Base-by-base conservation (phyloP, 2,113 vertebrate genomes). In the Pipra filicauda region DNA sequence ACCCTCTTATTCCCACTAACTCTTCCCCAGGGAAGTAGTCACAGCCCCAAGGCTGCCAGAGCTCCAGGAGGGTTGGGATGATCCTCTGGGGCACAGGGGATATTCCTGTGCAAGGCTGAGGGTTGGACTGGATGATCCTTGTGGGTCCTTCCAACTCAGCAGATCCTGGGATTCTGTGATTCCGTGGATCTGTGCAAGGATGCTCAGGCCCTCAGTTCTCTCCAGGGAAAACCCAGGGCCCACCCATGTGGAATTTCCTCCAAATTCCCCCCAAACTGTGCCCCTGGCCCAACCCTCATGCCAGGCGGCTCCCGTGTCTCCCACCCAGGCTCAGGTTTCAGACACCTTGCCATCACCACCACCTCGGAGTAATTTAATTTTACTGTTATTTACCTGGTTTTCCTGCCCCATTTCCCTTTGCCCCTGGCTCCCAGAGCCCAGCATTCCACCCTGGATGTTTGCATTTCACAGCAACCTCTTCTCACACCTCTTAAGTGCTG, bases 271-370 rank as follows among this genome's bases (percentile, higher is more conserved):
- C 17, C 1, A 37, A 37, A 13, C 0, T 5, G 5, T 19, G 8
- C 15, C 39, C 15, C 30, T 15, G 12, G 5, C 57, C 31, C 43
- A 23, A 9, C 19, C 6, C 35, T 27, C 0, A 0, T 9, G 28
- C 26, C 64, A n/a, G 31, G 46, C 49, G 64, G 18, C 44, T 52
- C 39, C 39, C 0, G 2, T 28, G 35, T 7, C 41, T 23, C 12
- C 64, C 74, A 46, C 16, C n/a, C 41, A 10, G 54, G 26, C 65
- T 88, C 6, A 0, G 4, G 54, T 59, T 77, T 37, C 76, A 91
- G 82, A 31, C 43, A 3, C 65, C 65, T 78, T 21, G 52, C 43
- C 57, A 27, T 4, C 3, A 16, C 77, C 43, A 62, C 75, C 64
- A 72, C 61, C 78, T 78, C 7, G 0, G 2, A 39, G 52, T 15